These are phyloP conservation scores for Ammospiza maritima DNA, from an alignment of 2,797 vertebrate genomes.

Conservation along the genomic window DNA sequence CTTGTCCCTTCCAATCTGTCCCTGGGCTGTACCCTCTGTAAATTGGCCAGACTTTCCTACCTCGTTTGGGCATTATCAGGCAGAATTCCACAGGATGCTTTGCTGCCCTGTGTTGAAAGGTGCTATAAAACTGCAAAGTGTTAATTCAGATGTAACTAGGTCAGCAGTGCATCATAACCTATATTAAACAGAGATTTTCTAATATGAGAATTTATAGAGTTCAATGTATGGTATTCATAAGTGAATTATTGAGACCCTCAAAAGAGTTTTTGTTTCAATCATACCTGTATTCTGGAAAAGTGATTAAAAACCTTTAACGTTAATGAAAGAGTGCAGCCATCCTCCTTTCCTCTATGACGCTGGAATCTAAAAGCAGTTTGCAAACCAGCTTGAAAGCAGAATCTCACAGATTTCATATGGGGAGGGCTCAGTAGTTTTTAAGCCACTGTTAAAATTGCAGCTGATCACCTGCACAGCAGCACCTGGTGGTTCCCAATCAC, in stretches of 20 bases:
- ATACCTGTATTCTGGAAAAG: conserved; percentile 58
- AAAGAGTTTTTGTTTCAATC: conserved; percentile 48
- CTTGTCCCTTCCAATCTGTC: not conserved
- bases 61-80: conserved; percentile 53
- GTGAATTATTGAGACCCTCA: conserved; percentile 27
- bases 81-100: conserved; percentile 41
- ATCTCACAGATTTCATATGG: not conserved
- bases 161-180: conserved; percentile 25
- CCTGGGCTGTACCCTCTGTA: not conserved
- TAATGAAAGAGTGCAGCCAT: not conserved
- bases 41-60: conserved; percentile 49
- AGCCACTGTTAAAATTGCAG: not conserved
- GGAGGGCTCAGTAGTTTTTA: not conserved
- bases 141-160: conserved; percentile 12
- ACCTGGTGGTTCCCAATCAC: not conserved
- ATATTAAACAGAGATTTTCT: conserved; percentile 41
- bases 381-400: not conserved
- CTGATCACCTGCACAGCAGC: not conserved
- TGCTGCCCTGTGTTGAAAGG: conserved; percentile 39
- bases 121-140: conserved; percentile 59
- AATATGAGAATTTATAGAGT: conserved; percentile 46
- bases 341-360: not conserved
- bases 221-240: conserved; percentile 59
- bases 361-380: not conserved
- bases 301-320: conserved; percentile 58